Conservation (phyloP, 2,888 invertebrate species). For the Eupeodes luniger region DNA sequence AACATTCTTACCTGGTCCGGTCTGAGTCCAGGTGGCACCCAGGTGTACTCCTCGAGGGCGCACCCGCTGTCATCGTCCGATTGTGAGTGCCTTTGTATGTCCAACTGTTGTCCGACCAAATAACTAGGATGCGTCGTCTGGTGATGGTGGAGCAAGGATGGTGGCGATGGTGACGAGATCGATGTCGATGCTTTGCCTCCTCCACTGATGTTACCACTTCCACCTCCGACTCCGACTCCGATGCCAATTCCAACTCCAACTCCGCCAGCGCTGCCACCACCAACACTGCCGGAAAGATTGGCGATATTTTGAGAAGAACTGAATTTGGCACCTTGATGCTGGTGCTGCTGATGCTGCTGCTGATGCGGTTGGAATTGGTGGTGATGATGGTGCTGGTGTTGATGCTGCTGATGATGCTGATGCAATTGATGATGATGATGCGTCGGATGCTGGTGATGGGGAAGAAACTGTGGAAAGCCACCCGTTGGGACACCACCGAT, state of each 20-base stretch:
- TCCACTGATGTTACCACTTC: constrained; percentile 42
- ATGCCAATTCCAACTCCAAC: neutral
- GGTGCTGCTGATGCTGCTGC: constrained; percentile 79
- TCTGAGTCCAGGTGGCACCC: constrained; percentile 98
- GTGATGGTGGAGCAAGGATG: constrained; percentile 82
- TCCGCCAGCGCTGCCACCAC: constrained; percentile 12
- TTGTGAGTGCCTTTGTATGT: constrained; percentile 94
- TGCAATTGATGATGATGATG: constrained; percentile 73
- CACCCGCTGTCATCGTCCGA: constrained; percentile 99
- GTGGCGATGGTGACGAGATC: constrained; percentile 83
- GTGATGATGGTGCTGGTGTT: constrained; percentile 77
- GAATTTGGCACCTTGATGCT: constrained; percentile 77
- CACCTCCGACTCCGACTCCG: neutral
- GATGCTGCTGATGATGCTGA: constrained; percentile 68
- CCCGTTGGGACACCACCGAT: constrained; percentile 64
- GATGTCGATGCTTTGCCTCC: constrained; percentile 79
- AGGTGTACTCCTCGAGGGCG: constrained; percentile 98
- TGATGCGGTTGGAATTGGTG: constrained; percentile 79
- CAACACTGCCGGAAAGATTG: constrained; percentile 47
- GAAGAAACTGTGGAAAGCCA: constrained; percentile 71
- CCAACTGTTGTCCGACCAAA: constrained; percentile 84
- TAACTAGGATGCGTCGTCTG: constrained; percentile 81
- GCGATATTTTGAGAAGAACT: constrained; percentile 72
- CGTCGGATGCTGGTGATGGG: constrained; percentile 67
- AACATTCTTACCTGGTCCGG: constrained; percentile 94